phyloP scores from a whole-genome alignment of 2,797 vertebrate species.

The Sebastes vulpes region DNA sequence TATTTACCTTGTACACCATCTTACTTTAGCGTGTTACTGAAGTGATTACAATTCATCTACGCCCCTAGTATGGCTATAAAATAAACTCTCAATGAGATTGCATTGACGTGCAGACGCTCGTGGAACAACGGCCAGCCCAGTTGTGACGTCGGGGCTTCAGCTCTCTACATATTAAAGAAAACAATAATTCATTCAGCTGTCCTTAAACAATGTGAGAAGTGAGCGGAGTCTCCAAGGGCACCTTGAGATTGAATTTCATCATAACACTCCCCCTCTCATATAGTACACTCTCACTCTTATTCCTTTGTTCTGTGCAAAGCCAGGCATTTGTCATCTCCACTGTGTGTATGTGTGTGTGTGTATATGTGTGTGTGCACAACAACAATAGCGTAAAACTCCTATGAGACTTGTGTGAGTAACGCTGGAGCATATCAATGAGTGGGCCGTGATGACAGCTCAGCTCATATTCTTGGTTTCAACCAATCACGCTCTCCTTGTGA shows the following conservation, averaged over 20 bases:
- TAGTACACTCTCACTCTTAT: not conserved
- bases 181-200: conserved; percentile 2
- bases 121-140: not conserved
- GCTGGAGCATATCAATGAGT: conserved; percentile 64
- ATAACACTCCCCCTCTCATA: conserved; percentile 5
- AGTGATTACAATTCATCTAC: not conserved
- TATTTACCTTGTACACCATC: not conserved
- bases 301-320: conserved; percentile 37
- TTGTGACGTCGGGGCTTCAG: not conserved
- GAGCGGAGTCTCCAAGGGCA: conserved; percentile 53
- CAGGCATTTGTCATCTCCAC: conserved; percentile 47
- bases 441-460: conserved; percentile 2
- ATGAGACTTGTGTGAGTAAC: conserved; percentile 42
- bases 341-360: conserved; percentile 24
- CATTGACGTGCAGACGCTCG: not conserved
- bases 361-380: not conserved
- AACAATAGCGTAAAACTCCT: conserved; percentile 39
- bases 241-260: conserved; percentile 59
- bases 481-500: conserved; percentile 42
- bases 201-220: conserved; percentile 26
- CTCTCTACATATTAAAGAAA: conserved; percentile 27
- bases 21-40: not conserved
- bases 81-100: not conserved
- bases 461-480: conserved; percentile 24
- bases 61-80: not conserved